Conservation (phyloP, 2,113 vertebrate genomes). For the Mormoops blainvillei region DNA sequence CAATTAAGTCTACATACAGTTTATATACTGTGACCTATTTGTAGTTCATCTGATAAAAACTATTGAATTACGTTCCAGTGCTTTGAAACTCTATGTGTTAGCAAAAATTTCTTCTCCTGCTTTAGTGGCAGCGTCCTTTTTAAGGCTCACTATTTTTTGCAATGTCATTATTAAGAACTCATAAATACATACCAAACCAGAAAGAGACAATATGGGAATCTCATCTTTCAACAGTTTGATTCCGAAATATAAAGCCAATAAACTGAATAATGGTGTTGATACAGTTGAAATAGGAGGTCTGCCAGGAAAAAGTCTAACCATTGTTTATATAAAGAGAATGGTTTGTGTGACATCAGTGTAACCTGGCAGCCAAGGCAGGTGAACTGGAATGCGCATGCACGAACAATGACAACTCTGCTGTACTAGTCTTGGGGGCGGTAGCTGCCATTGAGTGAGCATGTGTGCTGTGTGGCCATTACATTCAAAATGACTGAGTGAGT, state of each 20-base stretch:
- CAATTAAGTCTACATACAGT: neutral
- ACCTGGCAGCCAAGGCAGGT: too few species aligned
- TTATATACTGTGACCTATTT: neutral
- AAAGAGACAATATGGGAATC: neutral
- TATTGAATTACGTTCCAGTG: neutral
- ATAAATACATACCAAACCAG: neutral
- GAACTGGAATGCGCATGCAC: too few species aligned
- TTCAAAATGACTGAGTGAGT: too few species aligned
- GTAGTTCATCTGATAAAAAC: neutral
- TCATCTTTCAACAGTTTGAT: neutral
- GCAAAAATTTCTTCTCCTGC: neutral
- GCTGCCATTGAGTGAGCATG: too few species aligned
- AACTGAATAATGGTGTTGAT: neutral
- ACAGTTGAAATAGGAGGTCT: neutral
- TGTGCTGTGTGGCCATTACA: too few species aligned
- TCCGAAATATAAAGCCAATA: neutral
- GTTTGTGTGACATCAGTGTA: too few species aligned
- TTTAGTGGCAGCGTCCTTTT: neutral
- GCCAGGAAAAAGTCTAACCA: too few species aligned
- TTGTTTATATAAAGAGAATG: too few species aligned
- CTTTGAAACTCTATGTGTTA: neutral
- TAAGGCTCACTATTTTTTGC: neutral
- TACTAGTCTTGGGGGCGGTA: too few species aligned
- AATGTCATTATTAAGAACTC: neutral
- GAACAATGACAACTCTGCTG: too few species aligned